phyloP scores from a whole-genome alignment of 1,140 invertebrate genomes.

The Caenorhabditis inopinata region DNA sequence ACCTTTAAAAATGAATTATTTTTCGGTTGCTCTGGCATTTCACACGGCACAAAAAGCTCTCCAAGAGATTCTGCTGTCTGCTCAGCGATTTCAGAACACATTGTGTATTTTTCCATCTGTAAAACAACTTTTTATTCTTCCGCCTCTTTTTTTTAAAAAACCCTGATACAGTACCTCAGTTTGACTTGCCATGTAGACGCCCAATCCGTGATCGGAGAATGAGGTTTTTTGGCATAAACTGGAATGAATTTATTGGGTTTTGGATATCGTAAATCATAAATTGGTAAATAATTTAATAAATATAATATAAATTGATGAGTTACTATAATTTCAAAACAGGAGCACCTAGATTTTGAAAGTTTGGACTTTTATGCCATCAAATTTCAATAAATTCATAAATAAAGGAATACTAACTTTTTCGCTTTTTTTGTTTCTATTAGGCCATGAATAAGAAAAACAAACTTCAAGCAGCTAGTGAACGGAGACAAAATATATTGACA shows the following conservation, averaged over 20 bases:
- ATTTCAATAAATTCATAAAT: no score
- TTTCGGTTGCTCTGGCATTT: conserved; percentile 61
- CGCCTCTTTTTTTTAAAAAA: no score
- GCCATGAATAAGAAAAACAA: background rate
- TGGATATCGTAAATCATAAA: no score
- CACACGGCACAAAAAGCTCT: conserved; percentile 63
- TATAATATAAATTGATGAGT: no score
- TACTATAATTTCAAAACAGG: no score
- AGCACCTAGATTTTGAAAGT: no score
- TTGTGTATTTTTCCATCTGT: conserved; percentile 65
- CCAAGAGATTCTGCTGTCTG: conserved; percentile 55
- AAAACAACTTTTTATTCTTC: conserved; percentile 34
- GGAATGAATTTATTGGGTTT: no score
- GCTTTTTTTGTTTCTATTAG: no score
- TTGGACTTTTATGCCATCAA: no score
- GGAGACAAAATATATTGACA: conserved; percentile 1
- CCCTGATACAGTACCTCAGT: conserved; percentile 56
- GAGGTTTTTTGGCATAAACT: conserved; percentile 59
- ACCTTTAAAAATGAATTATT: conserved; percentile 61
- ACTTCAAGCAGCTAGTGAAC: background rate
- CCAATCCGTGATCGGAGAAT: conserved; percentile 64
- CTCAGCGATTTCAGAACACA: conserved; percentile 58
- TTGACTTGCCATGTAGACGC: conserved; percentile 60
- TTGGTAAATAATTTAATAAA: no score
- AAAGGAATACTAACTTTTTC: background rate